These are phyloP conservation scores for Acanthosepion lycidas DNA, from an alignment of 2,888 invertebrate genomes.

Conservation along the genomic window DNA sequence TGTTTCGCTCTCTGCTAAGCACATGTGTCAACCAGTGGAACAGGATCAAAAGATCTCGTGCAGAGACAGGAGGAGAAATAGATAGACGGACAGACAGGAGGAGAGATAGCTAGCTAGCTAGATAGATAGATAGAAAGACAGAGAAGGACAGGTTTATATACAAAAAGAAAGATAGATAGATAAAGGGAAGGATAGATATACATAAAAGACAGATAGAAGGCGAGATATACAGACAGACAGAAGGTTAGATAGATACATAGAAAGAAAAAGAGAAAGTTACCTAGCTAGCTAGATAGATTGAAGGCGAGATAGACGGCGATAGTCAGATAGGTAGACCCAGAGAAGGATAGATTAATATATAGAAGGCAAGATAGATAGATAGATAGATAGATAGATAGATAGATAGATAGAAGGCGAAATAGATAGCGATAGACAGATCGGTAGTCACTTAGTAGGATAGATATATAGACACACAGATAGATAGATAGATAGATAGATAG, in stretches of 20 bases:
- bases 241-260: background rate
- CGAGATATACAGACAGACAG: no score
- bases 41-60: background rate
- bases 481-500: background rate
- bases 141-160: background rate
- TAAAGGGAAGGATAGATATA: background rate
- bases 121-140: background rate
- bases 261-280: no score
- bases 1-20: background rate
- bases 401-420: background rate
- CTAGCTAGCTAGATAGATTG: no score
- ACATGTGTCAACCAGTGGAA: background rate
- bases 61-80: background rate
- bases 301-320: no score
- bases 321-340: no score
- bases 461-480: background rate
- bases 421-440: no score
- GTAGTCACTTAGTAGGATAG: background rate
- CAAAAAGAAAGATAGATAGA: background rate
- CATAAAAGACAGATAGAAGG: background rate
- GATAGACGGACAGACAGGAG: background rate
- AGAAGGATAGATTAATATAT: no score
- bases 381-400: background rate
- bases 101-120: no score
- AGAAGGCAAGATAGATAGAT: no score